These are phyloP conservation scores for Daboia siamensis DNA, from an alignment of 2,113 vertebrate species.

Conservation along the genomic window DNA sequence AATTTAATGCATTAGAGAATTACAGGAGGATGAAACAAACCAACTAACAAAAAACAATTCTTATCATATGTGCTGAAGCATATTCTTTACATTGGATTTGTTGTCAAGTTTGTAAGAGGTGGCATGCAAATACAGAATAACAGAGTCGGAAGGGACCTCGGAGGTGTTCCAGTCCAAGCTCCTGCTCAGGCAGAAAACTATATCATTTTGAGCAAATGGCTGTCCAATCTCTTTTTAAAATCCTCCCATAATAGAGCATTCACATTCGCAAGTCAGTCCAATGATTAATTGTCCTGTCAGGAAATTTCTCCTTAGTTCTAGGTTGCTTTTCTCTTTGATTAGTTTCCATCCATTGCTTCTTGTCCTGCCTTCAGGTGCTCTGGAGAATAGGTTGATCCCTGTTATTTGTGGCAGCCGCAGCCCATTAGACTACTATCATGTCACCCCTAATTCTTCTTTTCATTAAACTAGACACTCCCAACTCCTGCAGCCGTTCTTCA, in stretches of 20 bases:
- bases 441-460: not conserved
- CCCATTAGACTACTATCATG: not conserved
- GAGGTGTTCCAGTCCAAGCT: not conserved
- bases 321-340: too few species aligned
- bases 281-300: not conserved
- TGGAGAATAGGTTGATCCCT: too few species aligned
- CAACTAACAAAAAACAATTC: not conserved
- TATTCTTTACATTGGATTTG: not conserved
- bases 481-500: not conserved
- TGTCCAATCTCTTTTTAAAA: not conserved
- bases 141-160: not conserved
- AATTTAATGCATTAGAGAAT: constrained; percentile 10
- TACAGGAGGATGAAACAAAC: not conserved
- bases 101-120: not conserved
- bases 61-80: not conserved
- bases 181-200: not conserved
- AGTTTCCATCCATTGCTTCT: too few species aligned
- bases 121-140: not conserved
- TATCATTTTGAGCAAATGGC: not conserved
- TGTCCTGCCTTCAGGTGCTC: too few species aligned
- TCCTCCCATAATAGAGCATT: not conserved
- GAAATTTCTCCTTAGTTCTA: not conserved
- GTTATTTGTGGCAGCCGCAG: not conserved
- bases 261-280: not conserved
- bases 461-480: not conserved